Evolutionary conservation across 2,888 invertebrate genomes (phyloP), one percentile per base, ranked within the genome.

Genomic region (Lasioglossum villosulum): DNA sequence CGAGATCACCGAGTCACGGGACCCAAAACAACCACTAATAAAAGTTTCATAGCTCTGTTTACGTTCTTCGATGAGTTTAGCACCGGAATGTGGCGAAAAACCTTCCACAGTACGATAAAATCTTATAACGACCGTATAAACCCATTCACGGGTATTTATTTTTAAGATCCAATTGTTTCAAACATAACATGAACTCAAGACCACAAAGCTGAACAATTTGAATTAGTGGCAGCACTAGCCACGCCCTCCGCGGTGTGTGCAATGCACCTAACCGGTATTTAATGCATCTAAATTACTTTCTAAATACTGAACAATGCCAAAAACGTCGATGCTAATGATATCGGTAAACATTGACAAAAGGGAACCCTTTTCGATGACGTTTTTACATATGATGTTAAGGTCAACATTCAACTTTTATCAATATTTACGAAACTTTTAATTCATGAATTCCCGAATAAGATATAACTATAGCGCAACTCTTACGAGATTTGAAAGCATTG

Each of bases 31-130:
- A 1, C 34, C 14, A 3, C 39, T n/a, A n/a, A 39, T 37, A 70
- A 76, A 59, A 75, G n/a, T 76, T 76, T 68, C 42, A 72, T 6
- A 23, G 27, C 37, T 14, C 16, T 71, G 78, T 71, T 78, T 71
- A 68, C 78, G 71, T 30, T 78, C 56, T 16, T 37, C 14, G 71
- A 14, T 39, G 27, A 78, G 70, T 56, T 72, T 56, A 23, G 27
- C 70, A 10, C 10, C n/a, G n/a, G 39, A 39, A 39, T n/a, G 1
- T 70, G n/a, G 6, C 10, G 12, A 23, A 39, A 68, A 70, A 70
- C n/a, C 14, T 70, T 12, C n/a, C n/a, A 23, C 37, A 14, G 12
- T 70, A n/a, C 23, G n/a, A n/a, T 12, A 37, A 37, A 68, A 68
- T 23, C 10, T 23, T 0, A 34, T 37, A 37, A 34, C 23, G 23